Conservation (phyloP, 2,113 vertebrate species). For the Malaclemys terrapin region DNA sequence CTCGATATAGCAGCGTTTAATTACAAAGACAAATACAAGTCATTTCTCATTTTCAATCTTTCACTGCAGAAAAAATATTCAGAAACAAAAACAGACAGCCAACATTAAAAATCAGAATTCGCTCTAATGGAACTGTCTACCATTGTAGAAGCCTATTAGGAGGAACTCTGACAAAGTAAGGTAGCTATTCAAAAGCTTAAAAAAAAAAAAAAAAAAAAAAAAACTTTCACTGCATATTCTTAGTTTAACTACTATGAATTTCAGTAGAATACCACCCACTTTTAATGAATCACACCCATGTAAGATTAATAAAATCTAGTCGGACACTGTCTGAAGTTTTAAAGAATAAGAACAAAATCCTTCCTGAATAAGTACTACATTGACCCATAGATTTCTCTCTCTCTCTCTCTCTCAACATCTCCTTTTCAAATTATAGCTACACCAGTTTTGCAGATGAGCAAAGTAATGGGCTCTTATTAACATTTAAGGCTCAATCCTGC, state of each 20-base stretch:
- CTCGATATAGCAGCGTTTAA: not conserved
- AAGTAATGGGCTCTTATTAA: not conserved
- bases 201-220: not conserved
- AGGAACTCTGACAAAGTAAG: too few relatives aligned
- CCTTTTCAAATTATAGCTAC: not conserved
- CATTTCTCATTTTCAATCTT: not conserved
- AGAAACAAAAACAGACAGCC: not conserved
- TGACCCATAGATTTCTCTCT: not conserved
- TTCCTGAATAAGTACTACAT: not conserved
- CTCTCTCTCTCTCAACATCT: not conserved
- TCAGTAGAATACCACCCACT: fast-evolving
- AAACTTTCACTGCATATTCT: not conserved
- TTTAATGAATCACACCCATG: not conserved
- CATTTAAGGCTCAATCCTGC: not conserved
- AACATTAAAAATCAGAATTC: not conserved
- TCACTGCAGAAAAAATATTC: not conserved
- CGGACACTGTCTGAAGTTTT: not conserved
- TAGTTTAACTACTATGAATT: not conserved
- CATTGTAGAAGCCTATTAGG: not conserved
- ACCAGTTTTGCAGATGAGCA: not conserved
- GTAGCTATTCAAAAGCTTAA: not conserved
- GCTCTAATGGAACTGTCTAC: not conserved
- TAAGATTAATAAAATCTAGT: not conserved
- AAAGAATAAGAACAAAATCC: not conserved
- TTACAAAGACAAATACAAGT: not conserved